Evolutionary conservation across 2,797 vertebrate genomes (phyloP).

Genomic region (Pantherophis alleghaniensis): DNA sequence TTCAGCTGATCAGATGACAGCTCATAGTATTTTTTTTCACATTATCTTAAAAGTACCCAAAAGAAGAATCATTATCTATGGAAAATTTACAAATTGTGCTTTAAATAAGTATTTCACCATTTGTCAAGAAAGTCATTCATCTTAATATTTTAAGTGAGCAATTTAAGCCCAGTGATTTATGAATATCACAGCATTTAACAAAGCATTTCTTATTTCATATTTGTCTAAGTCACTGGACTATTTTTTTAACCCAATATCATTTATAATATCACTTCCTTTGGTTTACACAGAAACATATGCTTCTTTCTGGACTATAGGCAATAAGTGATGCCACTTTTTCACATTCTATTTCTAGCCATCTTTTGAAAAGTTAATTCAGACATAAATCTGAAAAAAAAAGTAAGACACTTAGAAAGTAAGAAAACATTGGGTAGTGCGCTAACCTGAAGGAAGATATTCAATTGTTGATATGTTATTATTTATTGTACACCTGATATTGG

Average conservation of each 20-base stretch:
- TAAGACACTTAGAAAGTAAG: background rate
- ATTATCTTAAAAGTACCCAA: background rate
- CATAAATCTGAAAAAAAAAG: background rate
- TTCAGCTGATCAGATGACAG: background rate
- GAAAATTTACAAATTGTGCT: background rate
- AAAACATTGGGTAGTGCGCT: background rate
- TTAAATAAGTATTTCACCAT: background rate
- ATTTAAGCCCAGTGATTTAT: slow-evolving; percentile 32
- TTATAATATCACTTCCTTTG: background rate
- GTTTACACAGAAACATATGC: slow-evolving; percentile 6
- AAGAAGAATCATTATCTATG: background rate
- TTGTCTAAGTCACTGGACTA: background rate
- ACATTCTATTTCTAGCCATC: background rate
- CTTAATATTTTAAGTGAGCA: slow-evolving; percentile 40
- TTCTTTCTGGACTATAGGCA: background rate
- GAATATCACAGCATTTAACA: slow-evolving; percentile 30
- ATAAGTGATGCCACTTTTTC: background rate
- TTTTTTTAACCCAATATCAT: background rate
- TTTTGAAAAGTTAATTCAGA: background rate
- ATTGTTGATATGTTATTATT: background rate
- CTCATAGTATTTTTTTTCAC: background rate
- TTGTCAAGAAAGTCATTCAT: slow-evolving; percentile 3
- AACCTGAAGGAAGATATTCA: background rate
- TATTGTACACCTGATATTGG: background rate
- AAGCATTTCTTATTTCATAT: slow-evolving; percentile 21